A percentile compares a stretch with the other conserved stretches of the same genome.
These are phyloP conservation scores for Triplophysa siluroides DNA, from an alignment of 2,113 vertebrate genomes.

Conservation along the genomic window DNA sequence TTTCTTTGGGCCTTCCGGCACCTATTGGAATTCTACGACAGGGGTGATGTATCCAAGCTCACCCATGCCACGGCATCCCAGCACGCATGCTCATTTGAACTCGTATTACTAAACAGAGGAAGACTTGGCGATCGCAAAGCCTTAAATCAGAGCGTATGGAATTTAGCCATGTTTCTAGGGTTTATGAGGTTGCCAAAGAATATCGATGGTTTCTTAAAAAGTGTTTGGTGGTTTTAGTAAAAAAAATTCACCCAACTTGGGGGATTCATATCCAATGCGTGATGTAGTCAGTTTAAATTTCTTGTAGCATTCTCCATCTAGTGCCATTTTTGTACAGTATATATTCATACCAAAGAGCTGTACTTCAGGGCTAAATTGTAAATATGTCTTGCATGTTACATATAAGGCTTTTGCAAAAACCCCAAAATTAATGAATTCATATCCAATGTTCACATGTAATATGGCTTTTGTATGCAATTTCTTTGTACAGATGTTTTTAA, in stretches of 20 bases:
- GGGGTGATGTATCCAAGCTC: constrained; percentile 72
- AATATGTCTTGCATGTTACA: constrained; percentile 21
- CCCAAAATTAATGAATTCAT: background rate
- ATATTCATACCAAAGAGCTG: constrained; percentile 7
- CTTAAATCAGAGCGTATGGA: background rate
- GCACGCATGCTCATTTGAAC: constrained; percentile 74
- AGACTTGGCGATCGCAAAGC: background rate
- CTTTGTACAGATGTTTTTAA: constrained; percentile 30
- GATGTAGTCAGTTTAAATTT: background rate
- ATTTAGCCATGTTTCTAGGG: too few species aligned
- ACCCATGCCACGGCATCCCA: constrained; percentile 69
- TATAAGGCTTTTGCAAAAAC: background rate
- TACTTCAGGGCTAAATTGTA: constrained; percentile 17
- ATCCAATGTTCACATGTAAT: constrained; percentile 3
- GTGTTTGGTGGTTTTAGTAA: background rate
- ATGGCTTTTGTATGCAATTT: background rate
- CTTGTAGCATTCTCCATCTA: constrained; percentile 36
- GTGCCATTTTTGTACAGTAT: constrained; percentile 33
- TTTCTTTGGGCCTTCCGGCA: constrained; percentile 65
- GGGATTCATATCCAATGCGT: background rate
- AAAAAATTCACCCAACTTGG: background rate
- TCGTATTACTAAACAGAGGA: constrained; percentile 72
- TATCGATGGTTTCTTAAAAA: background rate
- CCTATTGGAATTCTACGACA: constrained; percentile 74
- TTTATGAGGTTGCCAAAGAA: background rate